Conservation (phyloP, 2,888 invertebrate genomes). For the Machimus atricapillus region DNA sequence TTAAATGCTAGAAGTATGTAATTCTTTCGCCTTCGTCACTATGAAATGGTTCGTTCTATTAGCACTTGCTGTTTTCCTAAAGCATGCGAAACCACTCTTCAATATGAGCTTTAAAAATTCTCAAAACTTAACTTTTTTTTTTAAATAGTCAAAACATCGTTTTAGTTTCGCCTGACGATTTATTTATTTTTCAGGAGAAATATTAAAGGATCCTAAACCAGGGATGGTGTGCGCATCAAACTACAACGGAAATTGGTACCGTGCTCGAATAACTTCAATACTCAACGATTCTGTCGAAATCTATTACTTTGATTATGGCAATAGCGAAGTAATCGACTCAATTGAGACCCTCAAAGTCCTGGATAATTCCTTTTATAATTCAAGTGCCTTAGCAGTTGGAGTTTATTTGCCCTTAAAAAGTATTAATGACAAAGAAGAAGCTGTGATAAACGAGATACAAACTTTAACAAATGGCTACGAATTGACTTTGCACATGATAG, state of each 20-base stretch:
- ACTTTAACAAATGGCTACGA: constrained; percentile 41
- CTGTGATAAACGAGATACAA: neutral
- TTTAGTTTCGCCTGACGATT: too few species aligned
- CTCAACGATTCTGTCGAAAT: constrained; percentile 64
- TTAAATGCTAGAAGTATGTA: too few species aligned
- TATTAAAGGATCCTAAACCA: constrained; percentile 62
- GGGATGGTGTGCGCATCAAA: constrained; percentile 70
- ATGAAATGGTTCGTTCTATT: too few species aligned
- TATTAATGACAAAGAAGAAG: constrained; percentile 47
- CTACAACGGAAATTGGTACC: constrained; percentile 73
- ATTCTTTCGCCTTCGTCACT: too few species aligned
- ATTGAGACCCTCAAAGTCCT: constrained; percentile 62
- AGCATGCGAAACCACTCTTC: too few species aligned
- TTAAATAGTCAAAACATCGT: too few species aligned
- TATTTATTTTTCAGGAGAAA: constrained; percentile 52
- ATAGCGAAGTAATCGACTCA: constrained; percentile 66
- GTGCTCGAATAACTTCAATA: constrained; percentile 65
- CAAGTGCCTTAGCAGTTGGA: constrained; percentile 57
- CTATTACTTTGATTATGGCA: constrained; percentile 74
- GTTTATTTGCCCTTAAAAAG: constrained; percentile 57
- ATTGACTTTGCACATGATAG: constrained; percentile 45
- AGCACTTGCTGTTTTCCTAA: too few species aligned
- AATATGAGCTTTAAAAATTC: too few species aligned
- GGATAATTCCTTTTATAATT: constrained; percentile 61
- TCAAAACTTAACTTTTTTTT: too few species aligned